Evolutionary conservation across 2,888 invertebrate species (phyloP).

Genomic region (Ophonus ardosiacus): DNA sequence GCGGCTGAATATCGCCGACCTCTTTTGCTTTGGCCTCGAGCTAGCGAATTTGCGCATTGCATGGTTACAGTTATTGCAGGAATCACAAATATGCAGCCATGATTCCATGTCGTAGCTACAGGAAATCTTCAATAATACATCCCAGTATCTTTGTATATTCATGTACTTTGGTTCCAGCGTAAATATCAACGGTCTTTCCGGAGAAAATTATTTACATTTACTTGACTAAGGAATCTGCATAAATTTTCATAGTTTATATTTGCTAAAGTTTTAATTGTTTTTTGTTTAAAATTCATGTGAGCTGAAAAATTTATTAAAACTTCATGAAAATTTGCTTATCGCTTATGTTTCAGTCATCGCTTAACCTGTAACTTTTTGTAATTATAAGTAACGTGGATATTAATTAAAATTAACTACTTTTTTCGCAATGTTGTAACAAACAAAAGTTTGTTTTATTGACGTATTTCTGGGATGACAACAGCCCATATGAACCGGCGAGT

Average conservation of each 20-base stretch:
- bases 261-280: conserved; percentile 1
- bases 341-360: not conserved
- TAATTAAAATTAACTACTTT: not conserved
- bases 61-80: conserved; percentile 50
- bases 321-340: not conserved
- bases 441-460: conserved; percentile 21
- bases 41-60: conserved; percentile 5
- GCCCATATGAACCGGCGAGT: conserved; percentile 4
- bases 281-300: not conserved
- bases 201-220: conserved; percentile 47
- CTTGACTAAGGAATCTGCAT: conserved; percentile 6
- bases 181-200: conserved; percentile 40
- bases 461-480: conserved; percentile 22
- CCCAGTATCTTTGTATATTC: conserved; percentile 45
- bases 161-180: conserved; percentile 42
- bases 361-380: not conserved
- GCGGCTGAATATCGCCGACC: conserved; percentile 16
- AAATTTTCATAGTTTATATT: conserved; percentile 44
- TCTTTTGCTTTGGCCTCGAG: conserved; percentile 2
- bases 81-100: conserved; percentile 59
- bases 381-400: not conserved
- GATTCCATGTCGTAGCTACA: conserved; percentile 47
- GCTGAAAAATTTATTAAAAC: conserved; percentile 9
- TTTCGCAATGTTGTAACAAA: not conserved
- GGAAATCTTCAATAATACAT: conserved; percentile 61